Evolutionary conservation across 2,797 vertebrate genomes (phyloP).

Genomic region (Babyrousa celebensis): DNA sequence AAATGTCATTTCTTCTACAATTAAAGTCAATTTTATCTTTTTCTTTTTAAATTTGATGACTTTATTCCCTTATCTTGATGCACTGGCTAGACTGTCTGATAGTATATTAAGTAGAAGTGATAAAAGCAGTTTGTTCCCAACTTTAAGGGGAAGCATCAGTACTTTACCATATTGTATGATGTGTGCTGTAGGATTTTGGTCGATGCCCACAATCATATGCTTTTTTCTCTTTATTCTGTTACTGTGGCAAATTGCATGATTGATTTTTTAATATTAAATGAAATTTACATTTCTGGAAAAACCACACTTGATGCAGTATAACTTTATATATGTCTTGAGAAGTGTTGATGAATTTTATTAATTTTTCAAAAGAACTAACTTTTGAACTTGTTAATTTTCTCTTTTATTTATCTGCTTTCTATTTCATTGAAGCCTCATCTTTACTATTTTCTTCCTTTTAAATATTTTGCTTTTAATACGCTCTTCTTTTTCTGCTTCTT

Average conservation of each 20-base stretch:
- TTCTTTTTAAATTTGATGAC: not conserved
- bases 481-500: not conserved
- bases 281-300: not conserved
- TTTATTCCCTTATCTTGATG: not conserved
- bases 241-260: not conserved
- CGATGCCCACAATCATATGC: not conserved
- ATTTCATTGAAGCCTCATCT: not conserved
- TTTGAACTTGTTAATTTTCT: constrained; percentile 18
- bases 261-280: not conserved
- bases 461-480: not conserved
- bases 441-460: constrained; percentile 6
- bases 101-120: not conserved
- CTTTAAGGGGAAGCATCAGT: not conserved
- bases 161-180: not conserved
- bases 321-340: not conserved
- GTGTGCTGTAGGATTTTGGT: not conserved
- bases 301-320: not conserved
- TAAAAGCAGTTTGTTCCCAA: not conserved
- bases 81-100: not conserved
- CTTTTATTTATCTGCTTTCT: not conserved
- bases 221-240: not conserved
- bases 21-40: not conserved
- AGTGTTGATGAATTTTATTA: not conserved
- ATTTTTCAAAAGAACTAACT: not conserved
- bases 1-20: not conserved